Base-by-base conservation (phyloP, 1,140 invertebrate genomes). In the Goniozus legneri region DNA sequence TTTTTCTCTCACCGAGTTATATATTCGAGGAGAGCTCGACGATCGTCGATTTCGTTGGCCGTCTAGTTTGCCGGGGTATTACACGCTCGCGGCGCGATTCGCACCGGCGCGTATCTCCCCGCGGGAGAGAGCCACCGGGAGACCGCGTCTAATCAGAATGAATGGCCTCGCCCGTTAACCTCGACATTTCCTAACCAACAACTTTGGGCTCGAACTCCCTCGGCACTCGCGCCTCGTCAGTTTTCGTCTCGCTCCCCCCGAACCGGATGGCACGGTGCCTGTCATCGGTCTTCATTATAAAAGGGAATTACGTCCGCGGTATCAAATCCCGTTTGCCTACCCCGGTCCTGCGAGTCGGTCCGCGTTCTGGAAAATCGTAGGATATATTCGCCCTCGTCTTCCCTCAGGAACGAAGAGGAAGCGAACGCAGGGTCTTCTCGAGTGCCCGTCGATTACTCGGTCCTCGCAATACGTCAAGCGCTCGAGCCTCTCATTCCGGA, bases 281-380 rank as follows among this genome's bases (percentile, higher is more conserved):
- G 64, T 67, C 65, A 65, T 67, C 65, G 62, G 65, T 67, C 64
- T 67, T 65, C 65, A 62, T 67, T 67, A 67, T 59, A 63, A 67
- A 65, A 63, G 57, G 53, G 55, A 54, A 56, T 44, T 42, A 52
- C 47, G n/a, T n/a, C n/a, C n/a, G 47, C 47, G 34, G 24, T 36
- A 30, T 41, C 58, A 58, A 64, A 65, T 64, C 65, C 61, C 63
- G 52, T 65, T 64, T 57, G 56, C 37, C 48, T 54, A 55, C 55
- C 44, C 47, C 44, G 3, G 33, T 16, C 37, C 41, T 43, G 31
- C 24, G 42, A 53, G 34, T n/a, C 34, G n/a, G n/a, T n/a, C n/a
- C n/a, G n/a, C 31, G 16, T 43, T 30, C 30, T 24, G 14, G 21
- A 50, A 51, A 55, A 55, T 51, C 47, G 30, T 7, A 27, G 12